phyloP scores from a whole-genome alignment of 2,888 invertebrate genomes.

The Noctua fimbriata region DNA sequence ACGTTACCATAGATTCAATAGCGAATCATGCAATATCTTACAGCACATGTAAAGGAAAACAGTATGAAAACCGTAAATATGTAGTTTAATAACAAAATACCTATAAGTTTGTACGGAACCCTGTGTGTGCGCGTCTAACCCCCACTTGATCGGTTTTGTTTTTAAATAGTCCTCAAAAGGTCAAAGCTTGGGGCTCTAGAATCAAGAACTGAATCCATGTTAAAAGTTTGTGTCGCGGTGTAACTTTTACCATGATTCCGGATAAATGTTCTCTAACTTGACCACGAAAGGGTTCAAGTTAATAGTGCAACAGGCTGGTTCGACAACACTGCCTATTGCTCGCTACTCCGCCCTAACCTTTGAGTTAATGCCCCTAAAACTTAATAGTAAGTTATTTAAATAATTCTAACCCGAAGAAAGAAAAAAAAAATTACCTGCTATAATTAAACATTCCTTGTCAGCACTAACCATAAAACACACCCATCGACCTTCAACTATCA shows the following conservation, averaged over 20 bases:
- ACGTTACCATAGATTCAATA: background rate
- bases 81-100: no score
- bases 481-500: background rate
- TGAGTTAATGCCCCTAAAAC: background rate
- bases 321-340: background rate
- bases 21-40: no score
- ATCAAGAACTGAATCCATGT: background rate
- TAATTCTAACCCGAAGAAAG: background rate
- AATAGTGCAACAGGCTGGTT: background rate
- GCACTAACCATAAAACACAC: background rate
- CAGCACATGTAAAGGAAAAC: no score
- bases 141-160: no score
- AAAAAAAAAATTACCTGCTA: background rate
- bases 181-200: background rate
- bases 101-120: no score
- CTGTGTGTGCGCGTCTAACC: no score
- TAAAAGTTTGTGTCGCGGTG: background rate
- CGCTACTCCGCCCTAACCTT: background rate
- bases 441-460: constrained; percentile 2
- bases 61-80: no score
- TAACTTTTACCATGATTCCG: background rate
- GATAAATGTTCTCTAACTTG: background rate
- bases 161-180: background rate
- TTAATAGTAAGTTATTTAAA: background rate
- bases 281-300: background rate